phyloP scores from a whole-genome alignment of 2,113 vertebrate species.

The Hoplias malabaricus region DNA sequence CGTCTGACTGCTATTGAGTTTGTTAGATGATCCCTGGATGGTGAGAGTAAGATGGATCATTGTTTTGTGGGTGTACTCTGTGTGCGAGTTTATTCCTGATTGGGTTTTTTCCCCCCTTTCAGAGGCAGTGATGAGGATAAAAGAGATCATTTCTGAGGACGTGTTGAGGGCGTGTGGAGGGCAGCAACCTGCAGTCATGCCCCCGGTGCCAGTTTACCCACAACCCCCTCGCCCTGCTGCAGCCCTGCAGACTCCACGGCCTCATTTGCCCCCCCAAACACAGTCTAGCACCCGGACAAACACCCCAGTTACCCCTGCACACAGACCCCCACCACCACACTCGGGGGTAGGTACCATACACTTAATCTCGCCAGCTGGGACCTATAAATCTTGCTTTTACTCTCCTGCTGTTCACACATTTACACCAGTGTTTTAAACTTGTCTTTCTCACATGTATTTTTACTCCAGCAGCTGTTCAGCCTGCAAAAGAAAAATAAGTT shows the following conservation, averaged over 20 bases:
- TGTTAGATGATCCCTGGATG: too few species aligned
- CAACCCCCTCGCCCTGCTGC: constrained; percentile 76
- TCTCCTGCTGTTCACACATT: constrained; percentile 71
- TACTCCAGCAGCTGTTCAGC: too few species aligned
- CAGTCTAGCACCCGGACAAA: constrained; percentile 61
- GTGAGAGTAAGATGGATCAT: too few species aligned
- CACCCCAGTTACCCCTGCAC: constrained; percentile 52
- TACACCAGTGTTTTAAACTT: too few species aligned
- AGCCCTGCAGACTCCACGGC: constrained; percentile 59
- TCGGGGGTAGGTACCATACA: constrained; percentile 65
- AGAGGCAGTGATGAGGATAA: constrained; percentile 93
- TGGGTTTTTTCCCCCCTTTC: neutral
- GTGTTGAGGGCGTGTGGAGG: constrained; percentile 77
- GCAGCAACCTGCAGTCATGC: constrained; percentile 77
- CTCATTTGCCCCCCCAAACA: constrained; percentile 16
- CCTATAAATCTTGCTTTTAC: constrained; percentile 42
- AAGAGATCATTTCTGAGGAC: constrained; percentile 93
- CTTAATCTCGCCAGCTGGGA: constrained; percentile 54
- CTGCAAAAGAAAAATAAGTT: too few species aligned
- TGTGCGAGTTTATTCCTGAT: neutral
- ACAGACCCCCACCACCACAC: constrained; percentile 70
- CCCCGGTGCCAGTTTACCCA: constrained; percentile 89
- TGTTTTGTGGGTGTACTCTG: too few species aligned
- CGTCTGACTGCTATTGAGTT: too few species aligned
- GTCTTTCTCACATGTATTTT: too few species aligned